A percentile compares a stretch with the other conserved stretches of the same genome.
Conservation (phyloP, 2,113 vertebrate genomes). For the Phylloscopus trochiloides region DNA sequence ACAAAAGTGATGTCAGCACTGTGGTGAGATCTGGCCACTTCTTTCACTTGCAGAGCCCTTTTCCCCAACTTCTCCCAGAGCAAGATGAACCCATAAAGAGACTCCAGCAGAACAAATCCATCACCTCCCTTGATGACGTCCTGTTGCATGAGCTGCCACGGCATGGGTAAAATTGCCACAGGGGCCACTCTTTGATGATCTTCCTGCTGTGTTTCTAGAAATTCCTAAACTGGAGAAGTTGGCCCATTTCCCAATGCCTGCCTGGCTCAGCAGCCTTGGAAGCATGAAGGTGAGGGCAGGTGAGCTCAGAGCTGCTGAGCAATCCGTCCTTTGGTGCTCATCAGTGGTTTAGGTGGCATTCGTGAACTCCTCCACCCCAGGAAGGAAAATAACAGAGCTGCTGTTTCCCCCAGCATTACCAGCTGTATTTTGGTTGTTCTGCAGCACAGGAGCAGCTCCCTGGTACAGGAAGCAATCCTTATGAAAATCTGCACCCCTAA, state of each 20-base stretch:
- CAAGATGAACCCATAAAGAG: not conserved
- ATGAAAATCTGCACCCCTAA: not conserved
- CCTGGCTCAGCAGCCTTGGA: not conserved
- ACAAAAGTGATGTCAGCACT: not conserved
- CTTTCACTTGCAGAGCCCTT: not conserved
- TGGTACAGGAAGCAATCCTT: not conserved
- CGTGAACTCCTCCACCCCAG: not conserved
- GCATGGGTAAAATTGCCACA: not conserved
- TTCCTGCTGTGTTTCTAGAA: not conserved
- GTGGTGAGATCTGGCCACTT: not conserved
- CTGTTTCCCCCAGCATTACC: not conserved
- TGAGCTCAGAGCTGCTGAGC: not conserved
- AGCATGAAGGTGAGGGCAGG: not conserved
- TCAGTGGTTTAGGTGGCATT: not conserved
- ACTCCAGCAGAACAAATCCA: not conserved
- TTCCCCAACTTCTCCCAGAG: not conserved
- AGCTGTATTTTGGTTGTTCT: not conserved
- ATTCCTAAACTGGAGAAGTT: not conserved
- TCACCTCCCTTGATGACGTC: not conserved
- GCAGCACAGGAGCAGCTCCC: not conserved
- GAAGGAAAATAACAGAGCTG: not conserved
- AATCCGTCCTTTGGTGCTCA: not conserved
- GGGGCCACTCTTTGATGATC: not conserved
- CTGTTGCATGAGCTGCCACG: not conserved
- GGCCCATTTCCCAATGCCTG: not conserved